Conservation (phyloP, 2,888 invertebrate species). For the Hanleya hanleyi region DNA sequence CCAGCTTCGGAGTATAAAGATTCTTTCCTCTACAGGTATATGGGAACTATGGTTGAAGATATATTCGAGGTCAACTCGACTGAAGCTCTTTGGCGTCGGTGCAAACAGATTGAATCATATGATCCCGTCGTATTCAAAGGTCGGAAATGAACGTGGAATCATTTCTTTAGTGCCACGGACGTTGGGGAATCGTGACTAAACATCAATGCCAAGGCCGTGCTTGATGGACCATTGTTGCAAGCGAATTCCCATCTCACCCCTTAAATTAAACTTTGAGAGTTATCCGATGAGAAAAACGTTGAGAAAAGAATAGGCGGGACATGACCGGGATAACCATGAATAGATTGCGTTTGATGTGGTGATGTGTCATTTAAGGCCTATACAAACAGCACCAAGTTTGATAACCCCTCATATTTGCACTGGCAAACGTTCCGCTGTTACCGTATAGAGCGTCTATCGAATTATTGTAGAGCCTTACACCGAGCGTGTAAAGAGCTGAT, state of each 20-base stretch:
- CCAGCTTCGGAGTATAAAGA: too few relatives aligned
- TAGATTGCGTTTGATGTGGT: not conserved
- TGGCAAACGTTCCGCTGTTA: too few relatives aligned
- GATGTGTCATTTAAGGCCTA: not conserved
- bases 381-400: not conserved
- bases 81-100: not conserved
- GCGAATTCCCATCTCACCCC: slow-evolving; percentile 3
- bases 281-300: not conserved
- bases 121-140: not conserved
- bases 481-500: too few relatives aligned
- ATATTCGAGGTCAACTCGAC: too few relatives aligned
- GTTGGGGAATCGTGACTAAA: slow-evolving; percentile 2
- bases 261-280: slow-evolving; percentile 12
- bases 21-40: too few relatives aligned
- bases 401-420: too few relatives aligned
- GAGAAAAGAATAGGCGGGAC: not conserved
- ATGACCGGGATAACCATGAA: not conserved
- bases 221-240: not conserved
- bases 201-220: not conserved
- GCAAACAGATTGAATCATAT: not conserved
- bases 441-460: too few relatives aligned
- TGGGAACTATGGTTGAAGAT: too few relatives aligned
- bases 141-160: slow-evolving; percentile 5
- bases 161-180: not conserved
- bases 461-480: too few relatives aligned